A percentile compares a stretch with the other conserved stretches of the same genome.
phyloP scores from a whole-genome alignment of 2,888 invertebrate species.

The Morpho achilles region DNA sequence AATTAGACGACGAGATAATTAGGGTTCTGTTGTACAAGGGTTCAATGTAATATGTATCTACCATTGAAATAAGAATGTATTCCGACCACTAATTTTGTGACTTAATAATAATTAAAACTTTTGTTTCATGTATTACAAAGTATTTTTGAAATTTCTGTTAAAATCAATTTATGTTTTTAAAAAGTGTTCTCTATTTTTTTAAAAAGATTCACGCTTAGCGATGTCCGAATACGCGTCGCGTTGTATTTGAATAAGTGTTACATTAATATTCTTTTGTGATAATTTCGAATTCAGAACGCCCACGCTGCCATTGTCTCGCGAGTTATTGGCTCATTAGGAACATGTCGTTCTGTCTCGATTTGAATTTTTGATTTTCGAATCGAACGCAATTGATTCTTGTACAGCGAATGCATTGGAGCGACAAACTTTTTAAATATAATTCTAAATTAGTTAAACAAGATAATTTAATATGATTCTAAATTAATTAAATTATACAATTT shows the following conservation, averaged over 20 bases:
- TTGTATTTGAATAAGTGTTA: conserved; percentile 76
- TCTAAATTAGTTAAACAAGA: background rate
- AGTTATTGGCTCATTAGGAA: conserved; percentile 78
- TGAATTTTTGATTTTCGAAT: conserved; percentile 75
- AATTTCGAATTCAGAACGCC: conserved; percentile 72
- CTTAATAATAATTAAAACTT: no score
- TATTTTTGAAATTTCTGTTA: no score
- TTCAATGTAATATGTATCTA: background rate
- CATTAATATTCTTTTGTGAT: conserved; percentile 78
- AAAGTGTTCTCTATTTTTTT: no score
- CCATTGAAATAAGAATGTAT: no score
- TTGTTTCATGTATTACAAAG: no score
- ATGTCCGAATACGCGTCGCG: conserved; percentile 32
- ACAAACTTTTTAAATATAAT: conserved; percentile 29
- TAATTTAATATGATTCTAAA: no score
- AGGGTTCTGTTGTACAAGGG: conserved; percentile 23
- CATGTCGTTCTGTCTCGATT: conserved; percentile 65
- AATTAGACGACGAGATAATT: conserved; percentile 68
- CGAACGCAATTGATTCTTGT: conserved; percentile 65
- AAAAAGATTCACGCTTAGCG: conserved; percentile 22
- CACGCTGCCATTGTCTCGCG: conserved; percentile 72
- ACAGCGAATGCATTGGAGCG: conserved; percentile 43
- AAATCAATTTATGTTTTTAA: no score
- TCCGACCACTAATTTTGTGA: no score
- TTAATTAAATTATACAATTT: no score